Base-by-base conservation (phyloP, 2,113 vertebrate genomes). In the Lophura nycthemera region DNA sequence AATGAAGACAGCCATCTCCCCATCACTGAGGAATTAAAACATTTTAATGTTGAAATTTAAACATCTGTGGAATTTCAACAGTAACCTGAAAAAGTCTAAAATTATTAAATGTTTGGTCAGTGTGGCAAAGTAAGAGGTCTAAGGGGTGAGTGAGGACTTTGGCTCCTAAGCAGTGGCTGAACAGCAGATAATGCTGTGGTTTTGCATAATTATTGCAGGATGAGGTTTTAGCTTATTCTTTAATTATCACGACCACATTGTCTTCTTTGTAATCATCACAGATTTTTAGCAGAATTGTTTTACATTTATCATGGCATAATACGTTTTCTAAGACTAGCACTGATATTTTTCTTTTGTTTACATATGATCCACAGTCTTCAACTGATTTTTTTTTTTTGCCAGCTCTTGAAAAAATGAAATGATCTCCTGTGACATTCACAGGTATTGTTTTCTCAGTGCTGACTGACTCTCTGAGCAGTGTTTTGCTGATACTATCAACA, bases 371-470 rank as follows among this genome's bases (percentile, higher is more conserved):
- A 38, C 38, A 38, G 32, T 50, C 34, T 86, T 27, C 9, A 2
- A 4, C 42, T 45, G 66, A 84, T 29, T 27, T 36, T 60, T 5
- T 18, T 86, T 54, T 54, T 90, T 89, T 91, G 15, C n/a, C 54
- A 87, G 15, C 22, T 66, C 54, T 85, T 89, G n/a, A 69, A 87
- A 87, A 76, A n/a, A 8, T 47, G 72, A 78, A 84, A 72, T 45
- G 43, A 70, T 73, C 36, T 85, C 25, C 70, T 64, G 54, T 83
- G 78, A 50, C 67, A 76, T 47, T 76, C 36, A 73, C 17, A 72
- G 40, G 45, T 54, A 79, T 0, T 82, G 32, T 91, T 92, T 92
- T 83, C 71, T 82, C 40, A 34, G 38, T 1, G 5, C 34, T 79
- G 54, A 43, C 66, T 69, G 54, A 90, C 19, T 54, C 63, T 61